Base-by-base conservation (phyloP, 2,888 invertebrate species). In the Hirtodrosophila trivittata region DNA sequence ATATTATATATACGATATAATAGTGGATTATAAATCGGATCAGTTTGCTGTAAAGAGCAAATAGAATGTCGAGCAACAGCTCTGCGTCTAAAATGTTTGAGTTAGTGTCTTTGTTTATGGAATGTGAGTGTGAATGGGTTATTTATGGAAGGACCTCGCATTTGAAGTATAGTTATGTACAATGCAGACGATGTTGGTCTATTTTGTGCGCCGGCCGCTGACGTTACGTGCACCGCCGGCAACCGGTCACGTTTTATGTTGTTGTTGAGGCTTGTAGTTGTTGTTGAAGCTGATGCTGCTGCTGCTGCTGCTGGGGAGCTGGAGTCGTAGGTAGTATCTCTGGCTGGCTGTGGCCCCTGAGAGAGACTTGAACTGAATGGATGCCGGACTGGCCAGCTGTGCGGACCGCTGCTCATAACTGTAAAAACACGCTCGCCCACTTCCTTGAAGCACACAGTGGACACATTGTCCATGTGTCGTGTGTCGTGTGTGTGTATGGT, bases 341-440 rank as follows among this genome's bases (percentile, higher is more conserved):
- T 41, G 3, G 12, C 21, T 21, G 16, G 51, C 18, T 28, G 32
- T 26, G 49, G 56, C 50, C 39, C 4, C 45, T 8, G 26, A 8
- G n/a, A 30, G n/a, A 8, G 30, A 3, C 30, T 30, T 8, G 30
- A 8, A 33, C 14, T 21, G 57, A 10, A 38, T 51, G 63, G 33
- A n/a, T 47, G 41, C 47, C 55, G 42, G 57, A 54, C 50, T 63
- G 71, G 66, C 82, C 82, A 84, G 75, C 77, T 85, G 85, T 77
- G 86, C 68, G 41, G 39, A 41, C 41, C 69, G 80, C 65, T 72
- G 77, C 51, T 72, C 75, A 75, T 80, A 86, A 87, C 86, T 84
- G 84, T 86, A 84, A 78, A 86, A 87, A 86, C 86, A 75, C 72
- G 86, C 81, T 86, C 88, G 86, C 86, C 86, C 88, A 86, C 86